Evolutionary conservation across 2,888 invertebrate species (phyloP), one percentile per base, ranked within the genome.

Genomic region (Eustalomyia histrio): DNA sequence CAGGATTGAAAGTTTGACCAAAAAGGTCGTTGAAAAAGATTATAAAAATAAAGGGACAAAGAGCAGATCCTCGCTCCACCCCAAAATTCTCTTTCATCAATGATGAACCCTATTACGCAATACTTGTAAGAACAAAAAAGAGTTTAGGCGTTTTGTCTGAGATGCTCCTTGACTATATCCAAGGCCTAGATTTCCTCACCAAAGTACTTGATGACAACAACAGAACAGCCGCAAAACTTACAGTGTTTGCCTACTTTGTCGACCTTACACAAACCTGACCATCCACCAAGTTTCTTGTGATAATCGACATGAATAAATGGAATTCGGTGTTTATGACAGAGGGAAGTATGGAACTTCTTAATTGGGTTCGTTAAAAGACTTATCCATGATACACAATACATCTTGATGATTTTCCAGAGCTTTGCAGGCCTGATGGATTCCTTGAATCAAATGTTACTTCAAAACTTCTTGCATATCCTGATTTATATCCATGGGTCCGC

Each of bases 181-280:
- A 97, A 93, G 82, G 98, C 98, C 85, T 96, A 97, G 73, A 98
- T 97, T 91, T 99, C 99, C 90, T 98, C 98, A 88, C 99, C 99
- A 91, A 96, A 99, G 92, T 99, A 98, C 96, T 95, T 97, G 91
- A 99, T 97, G 83, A 99, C 99, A 83, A 99, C 98, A 90, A 98
- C 98, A 5, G 98, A 98, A 92, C 99, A 99, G 72, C 98, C 97
- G 86, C 99, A 98, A 84, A 99, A 97, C 93, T 99, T 99, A 87
- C 99, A 94, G 82, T 99, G 98, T 91, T 99, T 99, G 88, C 99
- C 99, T 86, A 99, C 98, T 90, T 97, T 98, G 93, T 99, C 99
- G 89, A 99, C 97, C 93, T 99, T 99, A 92, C 99, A 99, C 80
- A 99, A 94, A 85, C 99, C 99, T 60, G 98, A 97, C 99, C 99